Evolutionary conservation across 2,888 invertebrate species (phyloP).

Genomic region (Criorhina ranunculi): DNA sequence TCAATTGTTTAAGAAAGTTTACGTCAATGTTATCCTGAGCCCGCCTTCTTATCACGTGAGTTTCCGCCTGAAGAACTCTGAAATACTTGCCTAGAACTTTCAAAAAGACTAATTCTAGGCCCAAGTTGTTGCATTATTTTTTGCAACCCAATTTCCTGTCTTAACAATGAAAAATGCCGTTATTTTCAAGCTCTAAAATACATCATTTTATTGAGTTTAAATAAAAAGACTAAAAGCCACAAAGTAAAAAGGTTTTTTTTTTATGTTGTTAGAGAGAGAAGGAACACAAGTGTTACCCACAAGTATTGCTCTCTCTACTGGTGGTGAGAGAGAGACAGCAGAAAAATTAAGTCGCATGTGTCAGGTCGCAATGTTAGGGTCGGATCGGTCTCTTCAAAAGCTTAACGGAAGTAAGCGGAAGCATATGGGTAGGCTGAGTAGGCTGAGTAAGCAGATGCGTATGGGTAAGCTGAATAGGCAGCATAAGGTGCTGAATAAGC

Average conservation of each 20-base stretch:
- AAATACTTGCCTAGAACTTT: too few species aligned
- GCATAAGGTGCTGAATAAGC: conserved; percentile 78
- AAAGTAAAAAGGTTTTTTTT: conserved; percentile 44
- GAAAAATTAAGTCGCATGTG: conserved; percentile 38
- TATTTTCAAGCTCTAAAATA: conserved; percentile 32
- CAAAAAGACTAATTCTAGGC: too few species aligned
- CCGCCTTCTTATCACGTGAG: too few species aligned
- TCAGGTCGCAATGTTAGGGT: conserved; percentile 61
- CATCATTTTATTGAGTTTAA: conserved; percentile 67
- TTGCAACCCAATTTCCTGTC: too few species aligned
- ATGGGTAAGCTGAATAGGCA: conserved; percentile 80
- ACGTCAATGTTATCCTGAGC: too few species aligned
- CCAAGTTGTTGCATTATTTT: too few species aligned
- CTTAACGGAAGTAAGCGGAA: conserved; percentile 82
- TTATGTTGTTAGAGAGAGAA: conserved; percentile 20
- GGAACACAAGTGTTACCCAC: too few species aligned
- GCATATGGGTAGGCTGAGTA: conserved; percentile 81
- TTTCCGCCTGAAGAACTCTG: too few species aligned
- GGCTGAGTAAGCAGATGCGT: conserved; percentile 82
- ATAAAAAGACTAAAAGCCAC: conserved; percentile 28
- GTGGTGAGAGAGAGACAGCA: conserved; percentile 34
- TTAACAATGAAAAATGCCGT: background rate
- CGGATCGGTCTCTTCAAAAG: background rate
- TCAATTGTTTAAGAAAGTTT: too few species aligned
- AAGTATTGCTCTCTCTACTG: background rate